phyloP scores from a whole-genome alignment of 2,797 vertebrate species.

The Phalanger gymnotis region DNA sequence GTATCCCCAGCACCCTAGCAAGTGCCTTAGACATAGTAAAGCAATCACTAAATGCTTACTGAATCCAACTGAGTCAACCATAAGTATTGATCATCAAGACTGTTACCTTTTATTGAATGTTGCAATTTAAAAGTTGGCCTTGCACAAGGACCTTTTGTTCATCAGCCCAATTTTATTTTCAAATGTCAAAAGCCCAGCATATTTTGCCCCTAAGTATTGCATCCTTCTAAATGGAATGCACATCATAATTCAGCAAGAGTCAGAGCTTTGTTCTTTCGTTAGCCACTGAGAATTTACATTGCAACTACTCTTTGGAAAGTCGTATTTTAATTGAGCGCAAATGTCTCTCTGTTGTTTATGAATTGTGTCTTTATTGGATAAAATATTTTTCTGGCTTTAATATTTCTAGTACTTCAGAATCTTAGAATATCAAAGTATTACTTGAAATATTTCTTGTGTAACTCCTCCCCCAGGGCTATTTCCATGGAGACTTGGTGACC shows the following conservation, averaged over 20 bases:
- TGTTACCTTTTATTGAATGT: background rate
- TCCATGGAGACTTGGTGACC: background rate
- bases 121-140: background rate
- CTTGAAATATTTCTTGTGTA: background rate
- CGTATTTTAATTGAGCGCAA: conserved; percentile 33
- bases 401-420: background rate
- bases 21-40: background rate
- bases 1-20: background rate
- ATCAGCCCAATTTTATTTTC: conserved; percentile 7
- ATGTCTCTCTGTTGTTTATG: conserved; percentile 16
- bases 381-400: background rate
- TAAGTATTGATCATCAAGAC: background rate
- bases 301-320: conserved; percentile 22
- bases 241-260: background rate
- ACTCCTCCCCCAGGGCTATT: background rate
- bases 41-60: background rate
- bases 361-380: conserved; percentile 1
- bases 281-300: background rate
- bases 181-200: background rate
- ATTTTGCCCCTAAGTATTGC: background rate
- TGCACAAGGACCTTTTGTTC: conserved; percentile 18
- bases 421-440: background rate
- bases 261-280: conserved; percentile 19
- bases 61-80: background rate
- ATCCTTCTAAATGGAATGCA: background rate